phyloP scores from a whole-genome alignment of 2,113 vertebrate species.

The Python bivittatus region DNA sequence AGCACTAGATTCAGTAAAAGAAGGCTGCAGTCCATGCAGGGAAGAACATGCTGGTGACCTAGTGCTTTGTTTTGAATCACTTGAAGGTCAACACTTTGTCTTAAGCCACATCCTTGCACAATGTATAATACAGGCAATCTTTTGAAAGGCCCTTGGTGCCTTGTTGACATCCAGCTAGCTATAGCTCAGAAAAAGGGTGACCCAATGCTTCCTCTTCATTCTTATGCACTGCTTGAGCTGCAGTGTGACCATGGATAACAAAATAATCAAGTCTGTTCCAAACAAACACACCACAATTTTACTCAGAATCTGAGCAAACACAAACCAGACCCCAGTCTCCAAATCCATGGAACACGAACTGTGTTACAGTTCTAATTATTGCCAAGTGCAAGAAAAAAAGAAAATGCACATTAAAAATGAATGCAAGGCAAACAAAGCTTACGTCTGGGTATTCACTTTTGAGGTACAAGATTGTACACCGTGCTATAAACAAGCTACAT shows the following conservation, averaged over 20 bases:
- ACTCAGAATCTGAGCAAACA: slow-evolving; percentile 41
- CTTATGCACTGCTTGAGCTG: neutral
- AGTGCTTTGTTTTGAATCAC: neutral
- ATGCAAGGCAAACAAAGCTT: neutral
- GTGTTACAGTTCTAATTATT: slow-evolving; percentile 8
- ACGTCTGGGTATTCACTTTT: neutral
- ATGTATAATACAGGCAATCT: neutral
- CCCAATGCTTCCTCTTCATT: fast-evolving
- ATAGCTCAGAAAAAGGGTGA: neutral
- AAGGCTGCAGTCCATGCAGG: neutral
- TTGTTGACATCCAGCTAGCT: neutral
- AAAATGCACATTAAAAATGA: neutral
- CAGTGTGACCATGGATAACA: neutral
- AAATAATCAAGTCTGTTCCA: neutral
- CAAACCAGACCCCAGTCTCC: slow-evolving; percentile 10
- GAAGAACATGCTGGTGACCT: neutral
- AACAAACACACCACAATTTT: neutral
- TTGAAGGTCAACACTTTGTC: neutral
- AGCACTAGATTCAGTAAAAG: neutral
- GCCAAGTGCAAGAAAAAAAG: neutral
- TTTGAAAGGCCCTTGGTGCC: neutral
- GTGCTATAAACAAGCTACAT: neutral
- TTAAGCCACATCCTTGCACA: neutral
- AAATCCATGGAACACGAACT: slow-evolving; percentile 21
- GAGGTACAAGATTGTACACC: neutral